Conservation (phyloP, 2,113 vertebrate species). For the Setophaga kirtlandii region DNA sequence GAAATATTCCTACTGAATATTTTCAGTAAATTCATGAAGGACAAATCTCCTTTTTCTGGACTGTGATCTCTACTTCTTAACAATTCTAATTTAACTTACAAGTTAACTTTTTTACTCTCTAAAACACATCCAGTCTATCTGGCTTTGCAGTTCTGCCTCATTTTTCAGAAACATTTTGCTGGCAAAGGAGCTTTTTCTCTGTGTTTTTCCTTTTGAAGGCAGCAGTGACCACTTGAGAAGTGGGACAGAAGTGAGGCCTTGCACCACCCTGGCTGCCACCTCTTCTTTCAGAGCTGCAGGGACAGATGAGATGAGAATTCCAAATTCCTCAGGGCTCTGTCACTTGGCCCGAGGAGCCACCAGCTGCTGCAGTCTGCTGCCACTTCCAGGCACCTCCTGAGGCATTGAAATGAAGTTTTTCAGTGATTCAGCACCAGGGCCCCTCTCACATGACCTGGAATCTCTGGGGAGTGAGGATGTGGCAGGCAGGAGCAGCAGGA, state of each 20-base stretch:
- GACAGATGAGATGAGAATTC: neutral
- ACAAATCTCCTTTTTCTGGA: neutral
- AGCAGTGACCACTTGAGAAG: neutral
- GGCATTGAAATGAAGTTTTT: neutral
- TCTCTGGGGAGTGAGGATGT: neutral
- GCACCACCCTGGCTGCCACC: neutral
- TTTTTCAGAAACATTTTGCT: neutral
- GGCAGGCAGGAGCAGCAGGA: neutral
- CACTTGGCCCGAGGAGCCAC: neutral
- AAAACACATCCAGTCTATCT: neutral
- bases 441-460: neutral
- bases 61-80: neutral
- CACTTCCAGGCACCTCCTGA: neutral
- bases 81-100: neutral
- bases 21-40: neutral
- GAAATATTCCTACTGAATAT: neutral
- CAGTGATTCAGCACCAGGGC: neutral
- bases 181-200: neutral
- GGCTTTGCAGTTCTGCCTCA: neutral
- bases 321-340: neutral
- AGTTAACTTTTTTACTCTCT: neutral
- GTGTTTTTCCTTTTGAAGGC: neutral
- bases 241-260: slow-evolving; percentile 16
- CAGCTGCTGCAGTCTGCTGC: slow-evolving; percentile 8
- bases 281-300: neutral